Evolutionary conservation across 2,888 invertebrate genomes (phyloP).

Genomic region (Bellardia pandia): DNA sequence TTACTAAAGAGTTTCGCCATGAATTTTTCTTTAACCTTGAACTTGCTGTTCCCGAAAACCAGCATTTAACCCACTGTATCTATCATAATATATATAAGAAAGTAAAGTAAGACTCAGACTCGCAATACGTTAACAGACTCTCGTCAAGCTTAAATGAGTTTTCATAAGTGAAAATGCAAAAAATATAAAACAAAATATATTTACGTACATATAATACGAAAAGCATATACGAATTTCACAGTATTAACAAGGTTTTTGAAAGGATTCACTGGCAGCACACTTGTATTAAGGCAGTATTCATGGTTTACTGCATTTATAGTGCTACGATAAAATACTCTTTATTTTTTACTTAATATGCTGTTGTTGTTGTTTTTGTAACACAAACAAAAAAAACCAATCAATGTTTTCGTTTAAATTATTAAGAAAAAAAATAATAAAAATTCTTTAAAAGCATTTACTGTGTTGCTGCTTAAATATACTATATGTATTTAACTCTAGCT

Average conservation of each 20-base stretch:
- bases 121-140: constrained; percentile 27
- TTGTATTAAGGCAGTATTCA: constrained; percentile 44
- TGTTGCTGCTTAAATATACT: background rate
- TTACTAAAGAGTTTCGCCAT: too few relatives aligned
- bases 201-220: background rate
- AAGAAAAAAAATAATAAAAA: constrained; percentile 17
- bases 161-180: constrained; percentile 18
- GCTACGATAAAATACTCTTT: constrained; percentile 6
- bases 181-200: background rate
- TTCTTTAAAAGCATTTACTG: constrained; percentile 2
- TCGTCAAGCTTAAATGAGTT: constrained; percentile 38
- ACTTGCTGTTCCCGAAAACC: background rate
- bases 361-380: background rate
- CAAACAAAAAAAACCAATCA: constrained; percentile 44
- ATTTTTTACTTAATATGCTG: background rate
- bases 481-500: background rate
- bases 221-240: background rate
- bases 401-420: constrained; percentile 18
- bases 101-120: background rate
- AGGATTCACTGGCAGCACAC: constrained; percentile 29
- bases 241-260: constrained; percentile 32
- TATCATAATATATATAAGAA: background rate
- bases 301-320: background rate
- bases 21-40: too few relatives aligned
- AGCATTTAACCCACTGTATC: background rate